Evolutionary conservation across 2,888 invertebrate genomes (phyloP).

Genomic region (Chaetoderma sp.): DNA sequence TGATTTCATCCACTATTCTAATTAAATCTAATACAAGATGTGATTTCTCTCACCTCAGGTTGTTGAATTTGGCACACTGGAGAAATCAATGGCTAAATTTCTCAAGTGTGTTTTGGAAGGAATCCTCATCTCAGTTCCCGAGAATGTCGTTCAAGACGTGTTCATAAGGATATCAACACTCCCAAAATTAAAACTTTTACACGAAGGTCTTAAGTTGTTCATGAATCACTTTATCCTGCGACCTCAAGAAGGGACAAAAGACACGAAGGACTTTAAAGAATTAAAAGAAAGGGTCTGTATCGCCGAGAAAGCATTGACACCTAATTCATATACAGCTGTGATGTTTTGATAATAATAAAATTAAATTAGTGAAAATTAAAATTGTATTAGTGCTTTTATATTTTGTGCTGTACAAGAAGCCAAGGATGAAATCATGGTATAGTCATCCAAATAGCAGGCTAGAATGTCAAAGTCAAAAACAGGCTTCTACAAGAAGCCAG

Average conservation of each 20-base stretch:
- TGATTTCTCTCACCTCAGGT: too few relatives aligned
- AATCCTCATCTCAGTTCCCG: constrained; percentile 78
- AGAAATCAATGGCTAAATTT: constrained; percentile 82
- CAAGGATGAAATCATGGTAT: too few relatives aligned
- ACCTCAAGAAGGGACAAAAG: constrained; percentile 38
- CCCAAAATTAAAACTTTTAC: constrained; percentile 79
- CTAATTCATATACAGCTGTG: constrained; percentile 31
- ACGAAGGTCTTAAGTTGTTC: constrained; percentile 86
- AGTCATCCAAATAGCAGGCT: too few relatives aligned
- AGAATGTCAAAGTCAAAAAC: too few relatives aligned
- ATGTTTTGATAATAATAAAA: constrained; percentile 26
- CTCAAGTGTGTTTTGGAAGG: constrained; percentile 83
- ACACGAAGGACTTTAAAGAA: constrained; percentile 9
- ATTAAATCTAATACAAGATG: too few relatives aligned
- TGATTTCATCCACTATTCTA: too few relatives aligned
- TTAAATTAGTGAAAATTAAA: neutral
- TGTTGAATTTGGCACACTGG: constrained; percentile 88
- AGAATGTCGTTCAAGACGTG: constrained; percentile 75
- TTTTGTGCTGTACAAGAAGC: too few relatives aligned
- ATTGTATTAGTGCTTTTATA: too few relatives aligned
- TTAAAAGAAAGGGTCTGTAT: constrained; percentile 44
- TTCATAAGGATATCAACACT: constrained; percentile 82
- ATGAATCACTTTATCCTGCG: constrained; percentile 86
- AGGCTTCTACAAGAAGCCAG: too few relatives aligned
- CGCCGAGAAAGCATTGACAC: constrained; percentile 42